Base-by-base conservation (phyloP, 2,888 invertebrate genomes). In the Sylvicola fuscatus region DNA sequence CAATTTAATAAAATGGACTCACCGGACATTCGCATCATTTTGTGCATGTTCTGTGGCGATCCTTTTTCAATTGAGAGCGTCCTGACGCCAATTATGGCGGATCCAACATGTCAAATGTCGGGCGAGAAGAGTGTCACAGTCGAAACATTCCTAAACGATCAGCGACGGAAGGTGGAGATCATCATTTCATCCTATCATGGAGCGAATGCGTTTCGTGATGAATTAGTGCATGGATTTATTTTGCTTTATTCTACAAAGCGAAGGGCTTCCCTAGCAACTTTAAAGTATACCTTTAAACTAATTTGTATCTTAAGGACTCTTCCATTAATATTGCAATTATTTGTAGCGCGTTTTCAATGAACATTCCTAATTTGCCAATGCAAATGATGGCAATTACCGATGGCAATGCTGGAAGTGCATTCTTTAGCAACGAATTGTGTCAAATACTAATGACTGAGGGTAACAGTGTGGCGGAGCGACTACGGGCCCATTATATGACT, bases 31-130 rank as follows among this genome's bases (percentile, higher is more conserved):
- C 77, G 89, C 47, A 83, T 90, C 56, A 82, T 83, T 55, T 82
- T 95, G 70, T 92, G 90, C 58, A 80, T 92, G 75, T 89, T 92
- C 59, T 95, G 95, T 59, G 92, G 90, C 36, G 93, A 95, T 58
- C 84, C 87, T 2, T 92, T 78, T 53, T 80, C 83, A 0, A 77
- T 87, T 32, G 90, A 90, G 55, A 79, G 83, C 40, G 83, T 92
- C 37, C 64, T 95, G 37, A 78, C 78, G 12, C 92, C 93, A 1
- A 61, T 95, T 39, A 64, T 93, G 38, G 72, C 77, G 47, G 87
- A 90, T 52, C 82, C 83, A 44, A 80, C 83, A 42, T 86, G 84
- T 56, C 80, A 81, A 56, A 65, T 84, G 38, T 79, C 82, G 33
- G 81, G 82, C 1, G 83, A 87, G 49, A 72, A 84, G 38, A 83